These are phyloP conservation scores for Hedya salicella DNA, from an alignment of 2,888 invertebrate genomes.

Conservation along the genomic window DNA sequence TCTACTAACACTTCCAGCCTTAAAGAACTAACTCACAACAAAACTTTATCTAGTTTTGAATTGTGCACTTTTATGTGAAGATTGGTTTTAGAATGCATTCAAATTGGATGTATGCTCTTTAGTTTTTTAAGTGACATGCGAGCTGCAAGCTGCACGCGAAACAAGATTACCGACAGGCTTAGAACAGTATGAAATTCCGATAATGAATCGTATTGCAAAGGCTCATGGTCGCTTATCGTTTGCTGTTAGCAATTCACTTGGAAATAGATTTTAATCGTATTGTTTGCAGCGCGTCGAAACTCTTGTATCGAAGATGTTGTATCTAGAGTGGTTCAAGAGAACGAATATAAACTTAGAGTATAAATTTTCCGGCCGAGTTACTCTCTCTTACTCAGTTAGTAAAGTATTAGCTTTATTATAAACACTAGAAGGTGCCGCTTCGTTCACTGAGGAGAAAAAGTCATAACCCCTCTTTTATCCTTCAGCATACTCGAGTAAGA, in stretches of 20 bases:
- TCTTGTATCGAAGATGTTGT: constrained; percentile 1
- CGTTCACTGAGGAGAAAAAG: too few species aligned
- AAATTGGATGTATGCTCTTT: not conserved
- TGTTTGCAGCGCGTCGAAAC: constrained; percentile 15
- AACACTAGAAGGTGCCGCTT: too few species aligned
- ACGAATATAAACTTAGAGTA: not conserved
- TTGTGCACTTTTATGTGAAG: not conserved
- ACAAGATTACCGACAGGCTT: constrained; percentile 15
- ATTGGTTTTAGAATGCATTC: not conserved
- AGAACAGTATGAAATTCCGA: not conserved
- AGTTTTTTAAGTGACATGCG: not conserved
- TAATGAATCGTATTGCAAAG: not conserved
- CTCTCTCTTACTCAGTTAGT: too few species aligned
- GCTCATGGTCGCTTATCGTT: not conserved
- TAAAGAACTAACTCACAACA: not conserved
- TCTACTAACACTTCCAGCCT: not conserved
- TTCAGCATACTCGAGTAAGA: too few species aligned
- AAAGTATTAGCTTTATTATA: too few species aligned
- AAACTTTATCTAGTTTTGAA: not conserved
- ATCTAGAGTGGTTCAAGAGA: constrained; percentile 11
- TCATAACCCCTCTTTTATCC: too few species aligned
- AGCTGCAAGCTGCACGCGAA: constrained; percentile 14
- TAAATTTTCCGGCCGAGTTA: not conserved
- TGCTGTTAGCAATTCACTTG: not conserved
- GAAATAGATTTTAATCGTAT: constrained; percentile 26